Conservation (phyloP, 2,888 invertebrate species). For the Leuctra nigra region DNA sequence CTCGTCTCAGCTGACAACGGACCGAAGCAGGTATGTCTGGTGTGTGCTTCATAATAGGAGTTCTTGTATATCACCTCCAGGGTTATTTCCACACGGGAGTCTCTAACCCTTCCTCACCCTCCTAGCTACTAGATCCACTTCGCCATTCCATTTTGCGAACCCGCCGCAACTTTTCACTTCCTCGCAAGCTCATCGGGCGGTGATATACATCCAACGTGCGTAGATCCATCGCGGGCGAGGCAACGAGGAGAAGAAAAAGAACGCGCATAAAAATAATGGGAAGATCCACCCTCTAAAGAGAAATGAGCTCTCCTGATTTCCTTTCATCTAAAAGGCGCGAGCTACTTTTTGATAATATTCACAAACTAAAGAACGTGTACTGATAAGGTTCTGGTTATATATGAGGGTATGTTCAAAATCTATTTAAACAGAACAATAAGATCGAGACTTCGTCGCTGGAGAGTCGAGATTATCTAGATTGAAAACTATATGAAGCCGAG, state of each 20-base stretch:
- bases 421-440: background rate
- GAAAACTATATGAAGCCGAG: background rate
- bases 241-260: background rate
- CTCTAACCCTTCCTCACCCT: background rate
- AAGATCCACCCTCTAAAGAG: background rate
- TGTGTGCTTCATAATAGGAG: background rate
- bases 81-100: background rate
- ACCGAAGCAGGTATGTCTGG: too few species aligned
- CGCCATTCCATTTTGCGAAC: background rate
- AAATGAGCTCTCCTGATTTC: constrained; percentile 9
- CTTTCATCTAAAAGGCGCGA: background rate
- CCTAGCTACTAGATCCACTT: background rate
- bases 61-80: background rate
- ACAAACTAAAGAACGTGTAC: background rate
- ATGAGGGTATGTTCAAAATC: background rate
- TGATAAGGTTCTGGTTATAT: background rate
- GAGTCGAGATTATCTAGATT: background rate
- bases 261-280: constrained; percentile 9
- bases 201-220: background rate
- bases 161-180: constrained; percentile 2
- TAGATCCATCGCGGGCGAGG: background rate
- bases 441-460: background rate
- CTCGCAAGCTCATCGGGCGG: background rate
- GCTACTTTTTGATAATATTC: background rate
- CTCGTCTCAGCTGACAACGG: too few species aligned